These are phyloP conservation scores for Netelia fuscicornis DNA, from an alignment of 2,888 invertebrate genomes.

Conservation along the genomic window DNA sequence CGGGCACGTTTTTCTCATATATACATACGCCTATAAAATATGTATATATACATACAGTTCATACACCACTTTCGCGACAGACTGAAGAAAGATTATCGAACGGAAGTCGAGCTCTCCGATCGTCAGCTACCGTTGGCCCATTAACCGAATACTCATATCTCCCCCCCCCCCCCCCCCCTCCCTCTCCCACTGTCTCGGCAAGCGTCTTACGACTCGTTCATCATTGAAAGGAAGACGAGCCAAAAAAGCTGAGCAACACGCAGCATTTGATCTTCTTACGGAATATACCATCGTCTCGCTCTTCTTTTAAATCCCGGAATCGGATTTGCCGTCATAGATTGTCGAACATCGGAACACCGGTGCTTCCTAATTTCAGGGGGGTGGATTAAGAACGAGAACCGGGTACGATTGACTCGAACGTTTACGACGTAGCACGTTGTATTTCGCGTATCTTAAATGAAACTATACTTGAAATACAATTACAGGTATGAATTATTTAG, in stretches of 20 bases:
- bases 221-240: slow-evolving; percentile 12
- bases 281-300: slow-evolving; percentile 30
- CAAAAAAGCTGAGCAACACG: slow-evolving; percentile 34
- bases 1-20: slow-evolving; percentile 40
- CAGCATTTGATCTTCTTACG: slow-evolving; percentile 41
- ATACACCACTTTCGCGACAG: slow-evolving; percentile 26
- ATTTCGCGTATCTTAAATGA: neutral
- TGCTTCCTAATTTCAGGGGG: neutral
- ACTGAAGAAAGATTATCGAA: slow-evolving; percentile 66
- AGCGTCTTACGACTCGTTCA: slow-evolving; percentile 30
- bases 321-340: slow-evolving; percentile 20
- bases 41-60: slow-evolving; percentile 2
- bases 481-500: neutral
- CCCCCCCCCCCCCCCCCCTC: neutral
- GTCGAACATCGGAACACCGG: slow-evolving; percentile 5
- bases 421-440: neutral
- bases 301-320: slow-evolving; percentile 23
- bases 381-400: neutral
- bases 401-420: neutral
- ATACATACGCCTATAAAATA: neutral
- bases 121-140: slow-evolving; percentile 53
- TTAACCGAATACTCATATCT: slow-evolving; percentile 62
- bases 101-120: slow-evolving; percentile 63
- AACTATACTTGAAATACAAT: neutral
- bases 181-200: neutral